Base-by-base conservation (phyloP, 2,113 vertebrate genomes). In the Pycnonotus jocosus region DNA sequence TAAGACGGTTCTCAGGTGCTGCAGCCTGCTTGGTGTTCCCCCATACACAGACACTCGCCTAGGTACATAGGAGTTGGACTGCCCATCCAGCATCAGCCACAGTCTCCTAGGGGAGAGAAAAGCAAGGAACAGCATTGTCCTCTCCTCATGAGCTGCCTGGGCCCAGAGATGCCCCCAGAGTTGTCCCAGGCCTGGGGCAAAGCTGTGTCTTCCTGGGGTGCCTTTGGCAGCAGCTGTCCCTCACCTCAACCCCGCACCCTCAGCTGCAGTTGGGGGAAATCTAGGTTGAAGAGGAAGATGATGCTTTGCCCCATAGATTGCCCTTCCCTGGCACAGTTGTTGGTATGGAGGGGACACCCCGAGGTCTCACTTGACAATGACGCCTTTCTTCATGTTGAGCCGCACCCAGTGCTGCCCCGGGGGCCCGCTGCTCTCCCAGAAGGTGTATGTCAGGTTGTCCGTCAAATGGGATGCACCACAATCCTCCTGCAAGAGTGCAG, bases 381-480 rank as follows among this genome's bases (percentile, higher is more conserved):
- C 96, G 94, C 99, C 98, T 96, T 98, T 99, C 98, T 98, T 99
- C 99, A 99, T 99, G 66, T 98, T 98, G 89, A 99, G 98, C 47
- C 99, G 99, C 94, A 99, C 99, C 99, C 99, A 99, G 97, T 99
- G 99, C 89, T 99, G 98, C 73, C 98, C 99, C 44, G 98, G 98
- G 93, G 98, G 97, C 45, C 99, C 99, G 3, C 97, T 98, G 16
- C 99, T 99, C 97, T 99, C 99, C 99, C 99, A 99, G 97, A 97
- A 99, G 14, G 99, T 99, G 93, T 99, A 97, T 1, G 95, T 96
- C 80, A 98, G 98, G 53, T 98, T 98, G 56, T 99, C 99, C 0
- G 98, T 99, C 96, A 99, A 97, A 78, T 98, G 98, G 77, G 98
- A 98, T 9, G 96, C 97, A 3, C 94, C 98, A 64, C 98, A 98